These are phyloP conservation scores for Botia almorhae DNA, from an alignment of 2,797 vertebrate genomes.

Conservation along the genomic window DNA sequence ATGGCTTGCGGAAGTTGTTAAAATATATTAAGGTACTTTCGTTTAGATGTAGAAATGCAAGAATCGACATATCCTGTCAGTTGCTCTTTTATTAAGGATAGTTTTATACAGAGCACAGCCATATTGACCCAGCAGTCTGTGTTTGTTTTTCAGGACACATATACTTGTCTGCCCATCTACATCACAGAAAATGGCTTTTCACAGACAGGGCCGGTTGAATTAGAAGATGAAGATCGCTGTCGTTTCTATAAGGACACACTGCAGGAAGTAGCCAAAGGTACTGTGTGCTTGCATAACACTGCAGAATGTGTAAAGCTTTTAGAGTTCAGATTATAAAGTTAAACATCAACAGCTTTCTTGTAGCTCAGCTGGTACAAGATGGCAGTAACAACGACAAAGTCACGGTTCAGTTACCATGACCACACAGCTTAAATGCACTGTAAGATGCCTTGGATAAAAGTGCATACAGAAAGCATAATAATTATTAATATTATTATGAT, in stretches of 20 bases:
- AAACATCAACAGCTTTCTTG: not conserved
- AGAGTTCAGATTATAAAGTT: not conserved
- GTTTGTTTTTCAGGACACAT: slow-evolving; percentile 77
- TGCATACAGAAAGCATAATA: no score
- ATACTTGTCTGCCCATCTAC: slow-evolving; percentile 85
- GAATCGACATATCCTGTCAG: not conserved
- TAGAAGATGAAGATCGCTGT: slow-evolving; percentile 78
- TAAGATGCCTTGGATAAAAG: no score
- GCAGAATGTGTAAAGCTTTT: not conserved
- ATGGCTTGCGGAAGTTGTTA: slow-evolving; percentile 79
- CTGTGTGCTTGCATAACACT: not conserved
- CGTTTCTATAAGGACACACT: slow-evolving; percentile 83
- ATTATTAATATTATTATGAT: no score
- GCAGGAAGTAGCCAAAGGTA: slow-evolving; percentile 85
- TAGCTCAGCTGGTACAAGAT: not conserved
- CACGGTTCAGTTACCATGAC: no score
- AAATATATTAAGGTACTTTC: slow-evolving; percentile 81
- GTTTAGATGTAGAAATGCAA: not conserved
- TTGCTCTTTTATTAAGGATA: not conserved
- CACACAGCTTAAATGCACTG: no score
- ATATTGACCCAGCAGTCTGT: no score
- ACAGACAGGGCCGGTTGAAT: slow-evolving; percentile 77
- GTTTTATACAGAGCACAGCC: no score
- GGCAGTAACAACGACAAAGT: no score
- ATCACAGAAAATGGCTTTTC: slow-evolving; percentile 90